A percentile compares a stretch with the other conserved stretches of the same genome.
These are phyloP conservation scores for Drosophila fuyamai DNA, from an alignment of 1,140 invertebrate species.

Conservation along the genomic window DNA sequence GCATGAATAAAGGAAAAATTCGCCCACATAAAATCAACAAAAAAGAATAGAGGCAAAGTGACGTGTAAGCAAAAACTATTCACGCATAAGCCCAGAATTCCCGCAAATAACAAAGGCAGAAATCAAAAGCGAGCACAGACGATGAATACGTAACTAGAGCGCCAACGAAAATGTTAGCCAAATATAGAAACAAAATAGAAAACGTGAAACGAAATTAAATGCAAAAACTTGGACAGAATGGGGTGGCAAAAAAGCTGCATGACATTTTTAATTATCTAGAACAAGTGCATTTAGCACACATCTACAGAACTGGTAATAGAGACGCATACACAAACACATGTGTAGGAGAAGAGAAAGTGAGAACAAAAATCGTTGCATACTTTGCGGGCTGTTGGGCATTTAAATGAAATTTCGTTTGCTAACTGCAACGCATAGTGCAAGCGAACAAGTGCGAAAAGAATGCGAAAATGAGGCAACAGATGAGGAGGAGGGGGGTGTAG, in stretches of 20 bases:
- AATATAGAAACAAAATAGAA: constrained; percentile 13
- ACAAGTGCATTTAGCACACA: constrained; percentile 71
- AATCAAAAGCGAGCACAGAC: constrained; percentile 21
- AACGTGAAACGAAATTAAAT: constrained; percentile 48
- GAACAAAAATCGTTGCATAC: constrained; percentile 59
- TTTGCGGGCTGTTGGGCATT: constrained; percentile 66
- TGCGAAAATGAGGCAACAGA: constrained; percentile 42
- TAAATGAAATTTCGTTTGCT: constrained; percentile 66
- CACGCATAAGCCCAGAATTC: constrained; percentile 42
- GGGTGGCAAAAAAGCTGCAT: constrained; percentile 29
- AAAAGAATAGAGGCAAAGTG: constrained; percentile 44
- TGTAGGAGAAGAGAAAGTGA: constrained; percentile 27
- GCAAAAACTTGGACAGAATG: constrained; percentile 25
- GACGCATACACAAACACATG: constrained; percentile 7
- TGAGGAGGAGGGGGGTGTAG: neutral
- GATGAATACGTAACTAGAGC: constrained; percentile 45
- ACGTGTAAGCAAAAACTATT: constrained; percentile 63
- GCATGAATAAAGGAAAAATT: constrained; percentile 9
- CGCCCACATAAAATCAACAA: constrained; percentile 19
- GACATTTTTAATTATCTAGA: constrained; percentile 80
- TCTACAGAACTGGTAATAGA: constrained; percentile 15
- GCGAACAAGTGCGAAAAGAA: constrained; percentile 29
- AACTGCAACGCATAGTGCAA: constrained; percentile 39
- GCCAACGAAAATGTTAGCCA: constrained; percentile 17
- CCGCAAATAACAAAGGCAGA: constrained; percentile 28